A percentile compares a stretch with the other conserved stretches of the same genome.
Evolutionary conservation across 2,113 vertebrate genomes (phyloP).

Genomic region (Barnardius zonarius): DNA sequence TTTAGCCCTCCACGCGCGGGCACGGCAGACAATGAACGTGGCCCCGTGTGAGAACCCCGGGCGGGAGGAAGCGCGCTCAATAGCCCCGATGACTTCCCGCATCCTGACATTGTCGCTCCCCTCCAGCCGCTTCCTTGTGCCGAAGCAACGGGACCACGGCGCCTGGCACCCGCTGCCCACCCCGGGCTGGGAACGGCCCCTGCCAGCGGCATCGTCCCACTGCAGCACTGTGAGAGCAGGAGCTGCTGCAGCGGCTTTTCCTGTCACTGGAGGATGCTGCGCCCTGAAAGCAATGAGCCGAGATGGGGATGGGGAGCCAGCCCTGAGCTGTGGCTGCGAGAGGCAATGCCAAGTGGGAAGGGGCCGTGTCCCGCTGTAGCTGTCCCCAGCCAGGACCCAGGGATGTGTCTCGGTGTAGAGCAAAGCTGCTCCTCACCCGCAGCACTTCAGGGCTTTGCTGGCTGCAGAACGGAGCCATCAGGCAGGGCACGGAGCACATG

Average conservation of each 20-base stretch:
- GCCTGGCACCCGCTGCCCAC: background rate
- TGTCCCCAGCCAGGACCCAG: background rate
- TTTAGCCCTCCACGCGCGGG: background rate
- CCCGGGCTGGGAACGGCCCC: background rate
- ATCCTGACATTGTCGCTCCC: constrained; percentile 77
- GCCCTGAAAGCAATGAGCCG: background rate
- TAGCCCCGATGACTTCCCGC: constrained; percentile 64
- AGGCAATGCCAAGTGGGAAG: background rate
- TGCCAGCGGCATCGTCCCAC: background rate
- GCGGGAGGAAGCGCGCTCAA: constrained; percentile 72
- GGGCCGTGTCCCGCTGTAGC: accelerated
- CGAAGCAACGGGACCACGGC: accelerated
- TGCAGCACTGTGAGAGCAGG: accelerated
- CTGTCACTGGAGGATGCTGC: accelerated
- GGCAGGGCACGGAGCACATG: accelerated
- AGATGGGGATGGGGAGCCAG: background rate
- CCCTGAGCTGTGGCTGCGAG: background rate
- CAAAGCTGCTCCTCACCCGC: background rate
- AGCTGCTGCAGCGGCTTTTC: background rate
- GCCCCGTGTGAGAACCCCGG: constrained; percentile 67
- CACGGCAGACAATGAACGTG: constrained; percentile 23
- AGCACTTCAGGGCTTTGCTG: background rate
- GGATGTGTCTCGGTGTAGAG: too few relatives aligned
- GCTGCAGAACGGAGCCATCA: background rate
- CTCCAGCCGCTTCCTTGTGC: constrained; percentile 36